phyloP scores from a whole-genome alignment of 1,140 invertebrate genomes.

The Diorhabda elongata region DNA sequence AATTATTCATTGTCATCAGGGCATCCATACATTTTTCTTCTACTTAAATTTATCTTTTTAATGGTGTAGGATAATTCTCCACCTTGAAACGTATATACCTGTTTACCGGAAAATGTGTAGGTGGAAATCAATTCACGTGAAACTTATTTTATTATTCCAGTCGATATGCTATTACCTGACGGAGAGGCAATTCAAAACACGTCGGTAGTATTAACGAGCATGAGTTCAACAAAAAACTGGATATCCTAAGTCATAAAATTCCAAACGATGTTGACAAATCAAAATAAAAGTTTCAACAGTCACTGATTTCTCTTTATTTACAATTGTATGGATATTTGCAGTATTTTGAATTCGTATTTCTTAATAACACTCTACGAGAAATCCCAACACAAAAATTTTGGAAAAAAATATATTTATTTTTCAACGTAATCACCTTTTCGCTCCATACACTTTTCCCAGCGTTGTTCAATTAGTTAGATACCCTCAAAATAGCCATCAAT shows the following conservation, averaged over 20 bases:
- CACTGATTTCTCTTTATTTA: too few relatives aligned
- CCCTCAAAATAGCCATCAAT: too few relatives aligned
- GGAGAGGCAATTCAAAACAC: not conserved
- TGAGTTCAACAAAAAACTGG: not conserved
- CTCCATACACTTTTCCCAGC: too few relatives aligned
- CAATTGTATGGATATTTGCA: too few relatives aligned
- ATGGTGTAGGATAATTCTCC: not conserved
- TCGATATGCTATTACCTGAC: not conserved
- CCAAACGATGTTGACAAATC: not conserved
- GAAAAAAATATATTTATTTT: too few relatives aligned
- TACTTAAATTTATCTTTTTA: not conserved
- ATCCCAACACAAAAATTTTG: too few relatives aligned
- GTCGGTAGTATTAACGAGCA: not conserved
- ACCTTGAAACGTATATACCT: not conserved
- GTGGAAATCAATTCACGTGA: conserved; percentile 3
- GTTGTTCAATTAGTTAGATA: too few relatives aligned
- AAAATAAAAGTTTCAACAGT: too few relatives aligned
- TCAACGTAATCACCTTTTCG: too few relatives aligned
- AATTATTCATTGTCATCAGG: too few relatives aligned
- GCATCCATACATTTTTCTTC: not conserved
- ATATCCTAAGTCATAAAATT: not conserved
- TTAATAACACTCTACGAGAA: too few relatives aligned
- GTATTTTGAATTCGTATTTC: too few relatives aligned
- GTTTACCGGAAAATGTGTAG: conserved; percentile 3
- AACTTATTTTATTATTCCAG: not conserved